Conservation (phyloP, 2,888 invertebrate species). For the Lithophane ornitopus region DNA sequence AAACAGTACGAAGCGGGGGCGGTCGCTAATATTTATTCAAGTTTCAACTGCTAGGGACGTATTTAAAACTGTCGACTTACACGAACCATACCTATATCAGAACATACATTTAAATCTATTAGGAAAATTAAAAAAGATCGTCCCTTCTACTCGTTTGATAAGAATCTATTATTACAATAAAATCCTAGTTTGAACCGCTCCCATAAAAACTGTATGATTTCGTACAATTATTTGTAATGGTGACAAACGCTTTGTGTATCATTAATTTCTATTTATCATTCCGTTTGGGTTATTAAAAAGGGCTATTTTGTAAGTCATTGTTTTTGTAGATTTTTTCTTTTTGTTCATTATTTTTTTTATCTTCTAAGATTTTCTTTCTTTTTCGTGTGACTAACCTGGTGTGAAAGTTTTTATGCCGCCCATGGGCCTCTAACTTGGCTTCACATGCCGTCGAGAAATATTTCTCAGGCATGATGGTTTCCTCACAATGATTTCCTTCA, state of each 20-base stretch:
- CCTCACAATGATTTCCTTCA: too few species aligned
- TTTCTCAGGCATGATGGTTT: too few species aligned
- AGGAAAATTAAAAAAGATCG: constrained; percentile 76
- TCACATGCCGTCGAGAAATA: too few species aligned
- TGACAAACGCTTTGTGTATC: constrained; percentile 72
- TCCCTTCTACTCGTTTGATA: constrained; percentile 73
- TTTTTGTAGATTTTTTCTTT: constrained; percentile 42
- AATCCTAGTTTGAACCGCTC: constrained; percentile 61
- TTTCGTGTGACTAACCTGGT: too few species aligned
- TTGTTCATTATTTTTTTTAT: too few species aligned
- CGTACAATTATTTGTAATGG: constrained; percentile 66
- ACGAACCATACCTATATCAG: constrained; percentile 40
- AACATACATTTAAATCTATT: constrained; percentile 82
- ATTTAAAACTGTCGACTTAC: constrained; percentile 42
- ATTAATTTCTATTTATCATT: constrained; percentile 74
- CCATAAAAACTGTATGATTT: constrained; percentile 60
- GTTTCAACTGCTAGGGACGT: constrained; percentile 1
- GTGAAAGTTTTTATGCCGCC: too few species aligned
- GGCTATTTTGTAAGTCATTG: constrained; percentile 55
- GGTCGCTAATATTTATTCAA: background rate
- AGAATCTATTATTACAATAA: constrained; percentile 75
- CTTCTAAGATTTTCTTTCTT: too few species aligned
- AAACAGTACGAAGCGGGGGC: background rate
- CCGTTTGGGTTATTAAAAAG: constrained; percentile 63
- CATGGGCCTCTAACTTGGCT: too few species aligned